Conservation (phyloP, 2,888 invertebrate genomes). For the Campoplex nolae region DNA sequence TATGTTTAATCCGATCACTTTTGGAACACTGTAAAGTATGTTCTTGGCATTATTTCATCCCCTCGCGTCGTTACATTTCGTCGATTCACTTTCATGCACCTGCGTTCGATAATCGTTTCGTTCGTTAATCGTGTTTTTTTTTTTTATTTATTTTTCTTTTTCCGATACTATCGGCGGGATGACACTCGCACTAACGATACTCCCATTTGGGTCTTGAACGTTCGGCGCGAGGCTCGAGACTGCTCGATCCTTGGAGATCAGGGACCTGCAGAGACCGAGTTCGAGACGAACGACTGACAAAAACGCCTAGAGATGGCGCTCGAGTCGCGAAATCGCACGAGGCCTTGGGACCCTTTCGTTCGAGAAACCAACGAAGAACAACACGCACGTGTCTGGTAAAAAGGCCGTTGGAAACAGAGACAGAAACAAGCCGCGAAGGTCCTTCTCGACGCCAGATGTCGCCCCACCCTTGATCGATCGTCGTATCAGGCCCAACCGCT, state of each 20-base stretch:
- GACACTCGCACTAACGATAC: conserved; percentile 58
- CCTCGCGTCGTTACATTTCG: conserved; percentile 41
- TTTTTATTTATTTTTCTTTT: neutral
- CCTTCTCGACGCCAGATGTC: conserved; percentile 50
- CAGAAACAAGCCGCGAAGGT: conserved; percentile 5
- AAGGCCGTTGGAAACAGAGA: conserved; percentile 26
- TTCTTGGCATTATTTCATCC: neutral
- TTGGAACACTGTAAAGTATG: neutral
- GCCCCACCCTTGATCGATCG: conserved; percentile 28
- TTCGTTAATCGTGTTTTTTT: conserved; percentile 55
- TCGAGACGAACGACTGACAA: conserved; percentile 10
- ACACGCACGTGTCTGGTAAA: conserved; percentile 43
- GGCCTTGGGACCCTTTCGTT: conserved; percentile 58
- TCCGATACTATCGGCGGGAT: conserved; percentile 24
- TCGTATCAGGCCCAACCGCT: conserved; percentile 12
- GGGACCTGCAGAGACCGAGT: conserved; percentile 41
- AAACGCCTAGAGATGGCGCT: conserved; percentile 54
- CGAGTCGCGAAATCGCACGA: conserved; percentile 32
- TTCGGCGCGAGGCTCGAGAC: conserved; percentile 82
- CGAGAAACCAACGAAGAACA: conserved; percentile 19
- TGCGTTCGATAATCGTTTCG: conserved; percentile 32
- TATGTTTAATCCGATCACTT: conserved; percentile 15
- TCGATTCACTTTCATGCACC: conserved; percentile 70
- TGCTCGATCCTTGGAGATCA: conserved; percentile 66
- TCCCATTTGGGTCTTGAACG: conserved; percentile 71